Percentiles rank a stretch among this genome's conserved stretches.
Conservation (phyloP, 2,113 vertebrate species). For the Columba janthina region DNA sequence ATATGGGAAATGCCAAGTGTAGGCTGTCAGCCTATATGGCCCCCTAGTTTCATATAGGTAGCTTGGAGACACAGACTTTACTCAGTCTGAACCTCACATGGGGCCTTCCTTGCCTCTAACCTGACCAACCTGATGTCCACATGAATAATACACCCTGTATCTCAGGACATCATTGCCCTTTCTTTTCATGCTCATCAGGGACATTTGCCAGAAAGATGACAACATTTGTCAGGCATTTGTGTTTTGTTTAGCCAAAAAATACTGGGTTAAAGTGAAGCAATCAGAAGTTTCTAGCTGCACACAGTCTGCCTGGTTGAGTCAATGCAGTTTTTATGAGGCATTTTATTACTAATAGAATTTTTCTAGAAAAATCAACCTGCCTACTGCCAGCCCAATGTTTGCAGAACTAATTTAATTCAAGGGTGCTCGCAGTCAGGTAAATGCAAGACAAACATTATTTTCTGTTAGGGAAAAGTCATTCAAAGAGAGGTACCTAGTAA, state of each 20-base stretch:
- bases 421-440: not conserved
- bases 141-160: not conserved
- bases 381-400: not conserved
- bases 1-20: not conserved
- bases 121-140: not conserved
- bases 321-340: not conserved
- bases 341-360: constrained; percentile 11
- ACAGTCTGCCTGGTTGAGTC: not conserved
- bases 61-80: not conserved
- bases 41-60: not conserved
- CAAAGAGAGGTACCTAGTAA: not conserved
- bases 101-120: not conserved
- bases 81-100: not conserved
- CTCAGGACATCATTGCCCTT: not conserved
- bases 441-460: not conserved
- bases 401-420: not conserved
- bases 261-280: not conserved
- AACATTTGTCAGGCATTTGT: not conserved
- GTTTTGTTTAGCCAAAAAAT: not conserved
- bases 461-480: not conserved
- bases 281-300: not conserved
- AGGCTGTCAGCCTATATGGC: not conserved
- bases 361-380: not conserved
- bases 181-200: not conserved
- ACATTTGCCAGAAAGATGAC: not conserved